Conservation (phyloP, 1,140 invertebrate genomes). For the Rhagoletis zephyria region DNA sequence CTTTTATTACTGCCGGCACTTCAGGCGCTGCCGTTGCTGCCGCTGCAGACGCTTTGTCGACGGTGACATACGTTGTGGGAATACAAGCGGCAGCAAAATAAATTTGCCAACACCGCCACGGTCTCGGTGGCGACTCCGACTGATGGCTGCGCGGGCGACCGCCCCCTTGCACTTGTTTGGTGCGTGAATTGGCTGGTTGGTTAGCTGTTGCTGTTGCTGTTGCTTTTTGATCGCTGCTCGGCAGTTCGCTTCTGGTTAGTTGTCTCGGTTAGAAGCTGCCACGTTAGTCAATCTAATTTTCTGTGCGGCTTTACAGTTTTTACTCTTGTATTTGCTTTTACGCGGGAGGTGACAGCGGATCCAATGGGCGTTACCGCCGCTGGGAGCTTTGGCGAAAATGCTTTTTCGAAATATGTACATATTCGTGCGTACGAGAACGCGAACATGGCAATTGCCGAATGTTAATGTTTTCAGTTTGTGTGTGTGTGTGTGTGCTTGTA, state of each 20-base stretch:
- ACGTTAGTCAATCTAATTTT: conserved; percentile 43
- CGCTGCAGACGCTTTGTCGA: not conserved
- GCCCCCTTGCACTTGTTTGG: not conserved
- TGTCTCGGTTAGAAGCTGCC: not conserved
- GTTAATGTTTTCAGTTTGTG: no score
- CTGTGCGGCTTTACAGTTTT: not conserved
- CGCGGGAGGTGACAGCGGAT: not conserved
- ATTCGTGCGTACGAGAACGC: not conserved
- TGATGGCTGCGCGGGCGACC: not conserved
- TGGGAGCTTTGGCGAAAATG: not conserved
- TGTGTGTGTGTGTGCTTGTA: not conserved
- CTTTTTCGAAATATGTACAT: not conserved
- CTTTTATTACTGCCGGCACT: not conserved
- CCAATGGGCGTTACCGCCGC: not conserved
- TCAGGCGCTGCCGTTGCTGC: not conserved
- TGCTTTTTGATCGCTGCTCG: not conserved
- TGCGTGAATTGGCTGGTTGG: not conserved
- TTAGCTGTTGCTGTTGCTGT: not conserved
- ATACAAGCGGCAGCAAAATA: conserved; percentile 41
- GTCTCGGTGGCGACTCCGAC: not conserved
- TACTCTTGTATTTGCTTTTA: not conserved
- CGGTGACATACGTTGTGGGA: conserved; percentile 33
- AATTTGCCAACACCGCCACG: conserved; percentile 41
- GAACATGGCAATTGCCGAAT: no score
- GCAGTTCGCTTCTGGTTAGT: not conserved